Evolutionary conservation across 2,113 vertebrate species (phyloP).

Genomic region (Dicaeum eximium): DNA sequence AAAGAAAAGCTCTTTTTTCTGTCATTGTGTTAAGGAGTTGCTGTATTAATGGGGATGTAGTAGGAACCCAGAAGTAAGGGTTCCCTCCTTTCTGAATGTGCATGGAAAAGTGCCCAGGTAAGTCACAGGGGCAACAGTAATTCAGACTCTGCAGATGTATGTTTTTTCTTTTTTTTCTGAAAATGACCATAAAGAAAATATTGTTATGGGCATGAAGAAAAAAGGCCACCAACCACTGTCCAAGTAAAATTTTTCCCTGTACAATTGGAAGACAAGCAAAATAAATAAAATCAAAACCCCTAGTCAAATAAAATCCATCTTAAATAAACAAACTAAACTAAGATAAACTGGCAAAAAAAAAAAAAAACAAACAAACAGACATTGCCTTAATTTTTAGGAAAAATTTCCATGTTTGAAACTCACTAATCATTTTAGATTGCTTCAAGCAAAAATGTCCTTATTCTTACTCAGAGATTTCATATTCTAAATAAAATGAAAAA

Average conservation of each 20-base stretch:
- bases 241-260: neutral
- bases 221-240: neutral
- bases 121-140: slow-evolving; percentile 4
- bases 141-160: neutral
- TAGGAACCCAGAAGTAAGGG: neutral
- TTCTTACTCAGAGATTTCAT: neutral
- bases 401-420: neutral
- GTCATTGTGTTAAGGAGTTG: slow-evolving; percentile 67
- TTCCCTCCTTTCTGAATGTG: neutral
- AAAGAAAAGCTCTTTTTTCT: slow-evolving; percentile 73
- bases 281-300: neutral
- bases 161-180: neutral
- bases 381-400: neutral
- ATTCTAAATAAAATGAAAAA: neutral
- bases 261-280: neutral
- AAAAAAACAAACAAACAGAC: neutral
- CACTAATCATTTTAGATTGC: neutral
- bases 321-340: neutral
- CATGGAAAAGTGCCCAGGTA: neutral
- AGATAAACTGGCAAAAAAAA: neutral
- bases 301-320: neutral
- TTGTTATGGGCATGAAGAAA: neutral
- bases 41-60: slow-evolving; percentile 58
- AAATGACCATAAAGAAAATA: neutral
- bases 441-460: neutral